Evolutionary conservation across 2,888 invertebrate species (phyloP).

Genomic region (Andrena bicolor): DNA sequence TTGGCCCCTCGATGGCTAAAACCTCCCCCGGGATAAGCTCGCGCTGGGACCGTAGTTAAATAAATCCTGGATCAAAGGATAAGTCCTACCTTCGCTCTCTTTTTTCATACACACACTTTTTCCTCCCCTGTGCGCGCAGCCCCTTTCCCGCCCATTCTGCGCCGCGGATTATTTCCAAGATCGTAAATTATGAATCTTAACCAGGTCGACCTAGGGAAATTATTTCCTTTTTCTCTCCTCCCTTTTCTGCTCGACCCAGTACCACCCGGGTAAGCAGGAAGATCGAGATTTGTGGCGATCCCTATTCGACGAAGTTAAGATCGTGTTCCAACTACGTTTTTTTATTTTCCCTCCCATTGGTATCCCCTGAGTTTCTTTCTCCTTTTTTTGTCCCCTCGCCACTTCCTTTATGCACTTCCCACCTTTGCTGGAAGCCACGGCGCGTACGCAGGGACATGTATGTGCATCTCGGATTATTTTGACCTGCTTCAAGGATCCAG

Average conservation of each 20-base stretch:
- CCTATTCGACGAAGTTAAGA: conserved; percentile 78
- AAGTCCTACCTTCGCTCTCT: conserved; percentile 80
- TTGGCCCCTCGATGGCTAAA: conserved; percentile 78
- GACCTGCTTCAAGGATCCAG: conserved; percentile 81
- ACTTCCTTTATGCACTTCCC: conserved; percentile 17
- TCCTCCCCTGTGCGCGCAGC: neutral
- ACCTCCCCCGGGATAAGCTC: conserved; percentile 84
- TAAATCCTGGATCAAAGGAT: conserved; percentile 85
- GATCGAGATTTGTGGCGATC: conserved; percentile 79
- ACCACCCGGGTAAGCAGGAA: conserved; percentile 74
- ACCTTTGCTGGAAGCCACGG: neutral
- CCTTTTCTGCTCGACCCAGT: conserved; percentile 27
- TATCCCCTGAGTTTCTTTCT: conserved; percentile 35
- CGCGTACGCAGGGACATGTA: neutral
- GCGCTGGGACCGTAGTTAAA: conserved; percentile 83
- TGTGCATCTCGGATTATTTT: conserved; percentile 78
- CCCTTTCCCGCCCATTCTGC: conserved; percentile 45
- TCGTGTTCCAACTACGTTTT: conserved; percentile 68
- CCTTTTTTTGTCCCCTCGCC: conserved; percentile 23
- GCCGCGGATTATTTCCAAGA: conserved; percentile 79
- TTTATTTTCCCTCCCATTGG: conserved; percentile 50
- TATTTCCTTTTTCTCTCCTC: conserved; percentile 66
- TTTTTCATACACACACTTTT: conserved; percentile 66
- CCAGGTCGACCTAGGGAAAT: conserved; percentile 78
- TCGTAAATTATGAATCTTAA: conserved; percentile 83